phyloP scores from a whole-genome alignment of 2,888 invertebrate species.

The Drosophila fungiperda region DNA sequence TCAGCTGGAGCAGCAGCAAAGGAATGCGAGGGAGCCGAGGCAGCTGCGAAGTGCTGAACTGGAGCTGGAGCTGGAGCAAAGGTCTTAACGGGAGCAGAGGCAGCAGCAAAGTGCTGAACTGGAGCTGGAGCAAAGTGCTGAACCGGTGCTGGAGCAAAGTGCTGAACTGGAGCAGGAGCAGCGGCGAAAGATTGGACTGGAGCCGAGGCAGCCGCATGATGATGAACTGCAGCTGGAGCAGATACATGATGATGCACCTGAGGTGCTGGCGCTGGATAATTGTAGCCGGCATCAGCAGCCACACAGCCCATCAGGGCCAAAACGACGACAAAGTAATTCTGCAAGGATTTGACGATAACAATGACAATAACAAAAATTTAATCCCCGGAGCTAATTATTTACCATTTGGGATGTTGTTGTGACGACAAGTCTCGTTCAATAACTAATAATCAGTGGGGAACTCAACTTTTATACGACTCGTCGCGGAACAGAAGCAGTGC shows the following conservation, averaged over 20 bases:
- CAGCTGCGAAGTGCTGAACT: neutral
- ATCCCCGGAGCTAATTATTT: constrained; percentile 37
- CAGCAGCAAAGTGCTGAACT: neutral
- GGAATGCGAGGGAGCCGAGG: no score
- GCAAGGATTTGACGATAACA: constrained; percentile 9
- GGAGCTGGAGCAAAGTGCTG: constrained; percentile 39
- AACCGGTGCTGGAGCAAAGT: constrained; percentile 30
- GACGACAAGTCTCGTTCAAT: constrained; percentile 64
- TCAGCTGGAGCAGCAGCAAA: no score
- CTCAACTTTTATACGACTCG: constrained; percentile 68
- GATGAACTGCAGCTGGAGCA: constrained; percentile 16
- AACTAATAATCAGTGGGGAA: constrained; percentile 28
- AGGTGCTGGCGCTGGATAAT: constrained; percentile 48
- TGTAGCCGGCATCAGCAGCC: constrained; percentile 64
- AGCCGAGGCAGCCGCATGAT: constrained; percentile 33
- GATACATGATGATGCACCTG: constrained; percentile 9
- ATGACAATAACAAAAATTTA: neutral
- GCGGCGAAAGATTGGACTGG: constrained; percentile 13
- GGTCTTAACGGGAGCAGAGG: neutral
- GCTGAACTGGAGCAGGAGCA: constrained; percentile 31
- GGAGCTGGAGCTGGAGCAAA: no score
- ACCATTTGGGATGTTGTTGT: constrained; percentile 62
- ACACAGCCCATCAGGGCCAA: constrained; percentile 67
- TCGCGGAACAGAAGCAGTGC: constrained; percentile 70
- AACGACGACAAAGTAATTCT: constrained; percentile 66